phyloP scores from a whole-genome alignment of 2,113 vertebrate species.

The Microtus ochrogaster region DNA sequence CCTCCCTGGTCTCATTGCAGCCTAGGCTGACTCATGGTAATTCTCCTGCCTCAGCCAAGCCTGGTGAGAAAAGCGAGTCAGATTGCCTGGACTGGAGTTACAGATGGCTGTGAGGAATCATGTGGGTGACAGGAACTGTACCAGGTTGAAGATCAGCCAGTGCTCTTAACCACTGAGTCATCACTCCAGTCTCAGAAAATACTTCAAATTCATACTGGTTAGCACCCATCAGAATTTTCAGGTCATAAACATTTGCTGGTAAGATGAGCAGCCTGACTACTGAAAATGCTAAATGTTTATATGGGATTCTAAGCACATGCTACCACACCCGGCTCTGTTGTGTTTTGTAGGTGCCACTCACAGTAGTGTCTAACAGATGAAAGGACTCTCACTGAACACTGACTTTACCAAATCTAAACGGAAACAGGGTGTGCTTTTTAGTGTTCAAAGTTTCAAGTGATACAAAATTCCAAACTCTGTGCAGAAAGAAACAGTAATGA shows the following conservation, averaged over 20 bases:
- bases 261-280: constrained; percentile 1
- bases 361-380: not conserved
- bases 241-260: constrained; percentile 20
- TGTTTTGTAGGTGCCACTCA: constrained; percentile 26
- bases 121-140: not conserved
- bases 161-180: not conserved
- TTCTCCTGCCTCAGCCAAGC: not conserved
- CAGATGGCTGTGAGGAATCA: not conserved
- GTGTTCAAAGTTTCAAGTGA: constrained; percentile 31
- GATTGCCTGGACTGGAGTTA: not conserved
- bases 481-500: not conserved
- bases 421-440: constrained; percentile 27
- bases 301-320: not conserved
- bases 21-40: not conserved
- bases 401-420: constrained; percentile 44
- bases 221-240: not conserved
- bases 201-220: not conserved
- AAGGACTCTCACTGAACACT: not conserved
- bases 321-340: not conserved
- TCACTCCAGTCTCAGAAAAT: not conserved
- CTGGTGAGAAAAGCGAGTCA: not conserved
- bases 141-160: not conserved
- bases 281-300: constrained; percentile 29
- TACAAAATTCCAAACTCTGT: constrained; percentile 50
- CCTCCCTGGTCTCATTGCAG: not conserved